Conservation (phyloP, 2,113 vertebrate species). For the Speoplatyrhinus poulsoni region DNA sequence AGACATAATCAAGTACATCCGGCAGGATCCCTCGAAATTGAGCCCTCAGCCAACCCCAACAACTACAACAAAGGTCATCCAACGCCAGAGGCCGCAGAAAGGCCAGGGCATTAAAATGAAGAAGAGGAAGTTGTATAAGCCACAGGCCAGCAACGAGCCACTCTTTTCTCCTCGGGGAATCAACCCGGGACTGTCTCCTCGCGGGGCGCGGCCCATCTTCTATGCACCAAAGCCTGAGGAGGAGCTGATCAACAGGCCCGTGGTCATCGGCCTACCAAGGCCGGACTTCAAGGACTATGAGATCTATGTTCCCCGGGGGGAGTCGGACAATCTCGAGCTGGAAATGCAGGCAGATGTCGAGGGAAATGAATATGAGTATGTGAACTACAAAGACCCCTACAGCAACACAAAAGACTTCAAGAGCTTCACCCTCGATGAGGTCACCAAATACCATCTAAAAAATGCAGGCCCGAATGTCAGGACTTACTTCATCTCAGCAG, state of each 20-base stretch:
- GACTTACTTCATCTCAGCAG: slow-evolving; percentile 87
- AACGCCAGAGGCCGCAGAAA: slow-evolving; percentile 51
- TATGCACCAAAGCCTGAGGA: slow-evolving; percentile 36
- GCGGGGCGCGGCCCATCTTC: slow-evolving; percentile 37
- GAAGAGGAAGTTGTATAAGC: slow-evolving; percentile 68
- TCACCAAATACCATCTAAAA: slow-evolving; percentile 79
- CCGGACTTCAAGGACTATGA: slow-evolving; percentile 81
- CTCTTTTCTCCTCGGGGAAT: slow-evolving; percentile 64
- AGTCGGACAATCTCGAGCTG: slow-evolving; percentile 23
- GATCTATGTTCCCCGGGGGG: slow-evolving; percentile 67
- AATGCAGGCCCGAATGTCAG: slow-evolving; percentile 74
- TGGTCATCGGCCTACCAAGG: slow-evolving; percentile 83
- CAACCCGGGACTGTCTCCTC: slow-evolving; percentile 53
- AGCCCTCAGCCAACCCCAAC: slow-evolving; percentile 26
- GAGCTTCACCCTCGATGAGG: slow-evolving; percentile 68
- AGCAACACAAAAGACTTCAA: slow-evolving; percentile 64
- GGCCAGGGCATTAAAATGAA: slow-evolving; percentile 71
- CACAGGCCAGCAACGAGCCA: slow-evolving; percentile 46
- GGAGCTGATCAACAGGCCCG: slow-evolving; percentile 41
- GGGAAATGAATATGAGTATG: slow-evolving; percentile 77
- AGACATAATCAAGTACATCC: slow-evolving; percentile 69
- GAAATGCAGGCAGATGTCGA: slow-evolving; percentile 35
- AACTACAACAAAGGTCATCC: slow-evolving; percentile 47
- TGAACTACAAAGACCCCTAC: slow-evolving; percentile 87
- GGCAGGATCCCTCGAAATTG: slow-evolving; percentile 26